Conservation (phyloP, 2,888 invertebrate species). For the Microchrysa polita region DNA sequence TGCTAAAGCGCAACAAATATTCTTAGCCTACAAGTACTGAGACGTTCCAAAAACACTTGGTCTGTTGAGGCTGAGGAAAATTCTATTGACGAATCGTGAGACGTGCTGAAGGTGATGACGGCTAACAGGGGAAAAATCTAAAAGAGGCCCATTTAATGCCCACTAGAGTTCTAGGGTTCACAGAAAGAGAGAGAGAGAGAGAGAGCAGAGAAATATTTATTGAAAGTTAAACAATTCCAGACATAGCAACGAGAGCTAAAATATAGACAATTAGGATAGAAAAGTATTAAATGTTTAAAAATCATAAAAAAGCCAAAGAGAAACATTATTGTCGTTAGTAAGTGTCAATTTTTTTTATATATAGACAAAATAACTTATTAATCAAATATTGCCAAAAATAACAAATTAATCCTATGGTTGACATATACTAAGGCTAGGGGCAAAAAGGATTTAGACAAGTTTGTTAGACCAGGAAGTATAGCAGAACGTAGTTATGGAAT, state of each 20-base stretch:
- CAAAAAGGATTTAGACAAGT: background rate
- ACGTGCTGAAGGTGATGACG: too few species aligned
- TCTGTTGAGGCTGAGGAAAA: too few species aligned
- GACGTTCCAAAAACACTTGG: too few species aligned
- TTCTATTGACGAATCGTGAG: too few species aligned
- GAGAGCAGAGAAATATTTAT: too few species aligned
- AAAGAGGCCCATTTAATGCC: too few species aligned
- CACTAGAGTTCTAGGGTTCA: too few species aligned
- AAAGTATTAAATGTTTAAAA: conserved; percentile 18
- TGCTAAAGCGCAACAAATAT: background rate
- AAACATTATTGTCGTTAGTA: conserved; percentile 28
- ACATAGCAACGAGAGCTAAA: background rate
- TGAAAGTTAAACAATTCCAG: background rate
- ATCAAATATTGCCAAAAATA: conserved; percentile 7
- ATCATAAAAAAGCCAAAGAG: background rate
- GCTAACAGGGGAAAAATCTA: too few species aligned
- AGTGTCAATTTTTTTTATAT: conserved; percentile 32
- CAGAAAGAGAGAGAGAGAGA: too few species aligned
- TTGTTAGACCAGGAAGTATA: background rate
- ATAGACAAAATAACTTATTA: conserved; percentile 26
- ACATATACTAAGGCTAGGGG: background rate
- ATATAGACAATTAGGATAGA: conserved; percentile 5
- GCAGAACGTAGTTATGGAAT: conserved; percentile 8
- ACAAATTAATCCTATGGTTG: conserved; percentile 26
- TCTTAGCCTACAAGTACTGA: background rate